Percentiles rank a stretch among this genome's conserved stretches.
Conservation (phyloP, 2,113 vertebrate genomes). For the Tupaia tana region DNA sequence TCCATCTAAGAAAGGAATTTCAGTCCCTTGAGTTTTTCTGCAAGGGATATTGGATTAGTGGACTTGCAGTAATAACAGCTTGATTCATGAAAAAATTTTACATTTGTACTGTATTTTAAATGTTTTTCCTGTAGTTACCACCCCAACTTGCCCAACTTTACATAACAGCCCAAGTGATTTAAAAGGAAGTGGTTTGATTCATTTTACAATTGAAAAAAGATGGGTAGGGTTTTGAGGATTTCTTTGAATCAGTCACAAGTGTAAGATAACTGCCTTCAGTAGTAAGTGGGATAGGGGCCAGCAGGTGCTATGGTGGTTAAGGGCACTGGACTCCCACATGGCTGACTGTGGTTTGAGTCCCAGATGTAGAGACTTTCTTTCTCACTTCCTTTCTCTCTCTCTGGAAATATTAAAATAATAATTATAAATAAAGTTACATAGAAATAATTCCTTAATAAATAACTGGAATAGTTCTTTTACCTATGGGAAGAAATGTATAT, state of each 20-base stretch:
- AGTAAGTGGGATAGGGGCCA: not conserved
- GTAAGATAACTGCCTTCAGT: not conserved
- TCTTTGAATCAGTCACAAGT: not conserved
- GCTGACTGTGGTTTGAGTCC: too few relatives aligned
- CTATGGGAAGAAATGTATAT: not conserved
- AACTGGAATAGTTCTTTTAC: not conserved
- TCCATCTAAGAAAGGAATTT: slow-evolving; percentile 62
- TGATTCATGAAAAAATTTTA: slow-evolving; percentile 28
- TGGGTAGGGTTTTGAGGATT: not conserved
- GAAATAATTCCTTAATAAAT: not conserved
- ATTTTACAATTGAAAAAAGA: slow-evolving; percentile 22
- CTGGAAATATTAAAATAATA: too few relatives aligned
- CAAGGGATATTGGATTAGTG: slow-evolving; percentile 55
- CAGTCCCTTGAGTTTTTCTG: slow-evolving; percentile 25
- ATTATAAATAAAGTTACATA: too few relatives aligned
- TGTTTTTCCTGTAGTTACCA: slow-evolving; percentile 41
- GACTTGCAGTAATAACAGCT: slow-evolving; percentile 45
- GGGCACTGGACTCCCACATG: too few relatives aligned
- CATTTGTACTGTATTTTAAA: slow-evolving; percentile 40
- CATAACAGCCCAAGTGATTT: slow-evolving; percentile 35
- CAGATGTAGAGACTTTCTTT: too few relatives aligned
- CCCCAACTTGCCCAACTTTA: slow-evolving; percentile 10
- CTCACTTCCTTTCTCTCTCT: too few relatives aligned
- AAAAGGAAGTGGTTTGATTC: slow-evolving; percentile 9
- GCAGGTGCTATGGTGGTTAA: too few relatives aligned